Base-by-base conservation (phyloP, 2,888 invertebrate genomes). In the Lithophane socia region DNA sequence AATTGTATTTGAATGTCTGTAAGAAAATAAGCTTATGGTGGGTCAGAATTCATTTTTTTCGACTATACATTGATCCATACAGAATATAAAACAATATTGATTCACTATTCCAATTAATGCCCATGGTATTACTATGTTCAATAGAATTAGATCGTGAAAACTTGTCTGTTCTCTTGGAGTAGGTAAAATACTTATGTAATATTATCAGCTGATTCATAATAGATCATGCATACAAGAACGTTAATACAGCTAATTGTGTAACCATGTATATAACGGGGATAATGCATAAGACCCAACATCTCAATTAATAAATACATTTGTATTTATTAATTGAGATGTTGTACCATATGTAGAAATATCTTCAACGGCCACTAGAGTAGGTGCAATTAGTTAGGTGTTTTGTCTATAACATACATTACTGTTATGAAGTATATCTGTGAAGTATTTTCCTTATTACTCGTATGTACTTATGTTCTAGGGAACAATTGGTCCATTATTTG, bases 381-480 rank as follows among this genome's bases (percentile, higher is more conserved):
- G 9, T 76, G 16, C 37, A 65, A 83, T 83, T 54, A 77, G 21
- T 47, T 67, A 63, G 67, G 56, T 70, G 44, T 18, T 60, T 49
- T 37, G 56, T 52, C 24, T 44, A 9, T 54, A 12, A n/a, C 47
- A 52, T 37, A 47, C 9, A 21, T n/a, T 24, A 61, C 13, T 73
- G n/a, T 81, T 37, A 44, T 37, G 37, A 37, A 37, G 37, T 37
- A 68, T 73, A 49, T 63, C 54, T 52, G 16, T 64, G 21, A 54
- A 16, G n/a, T 24, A 37, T 85, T 83, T 85, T 85, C 82, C 82
- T 85, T 58, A 76, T 76, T 71, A n/a, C n/a, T n/a, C n/a, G n/a
- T n/a, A 21, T 13, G 16, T 60, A 21, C 60, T 29, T 42, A 37
- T 3, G 37, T 37, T 37, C 37, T 37, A 37, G 12, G 29, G 3